A percentile compares a stretch with the other conserved stretches of the same genome.
These are phyloP conservation scores for Tokudaia muenninki DNA, from an alignment of 2,797 vertebrate genomes.

Conservation along the genomic window DNA sequence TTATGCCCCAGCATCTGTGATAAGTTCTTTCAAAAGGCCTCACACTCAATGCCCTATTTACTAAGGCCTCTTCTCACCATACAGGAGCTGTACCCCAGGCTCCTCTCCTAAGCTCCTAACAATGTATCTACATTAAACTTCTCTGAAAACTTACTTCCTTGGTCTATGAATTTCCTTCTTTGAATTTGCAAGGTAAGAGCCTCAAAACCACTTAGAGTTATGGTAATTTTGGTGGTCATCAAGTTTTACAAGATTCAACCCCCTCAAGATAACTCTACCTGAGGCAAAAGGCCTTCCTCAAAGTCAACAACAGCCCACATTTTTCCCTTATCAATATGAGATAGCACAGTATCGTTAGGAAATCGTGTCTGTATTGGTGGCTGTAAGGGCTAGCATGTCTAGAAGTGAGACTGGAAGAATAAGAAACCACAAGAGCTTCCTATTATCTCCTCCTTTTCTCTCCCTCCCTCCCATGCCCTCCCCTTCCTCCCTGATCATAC, in stretches of 20 bases:
- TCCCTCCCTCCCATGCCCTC: not conserved
- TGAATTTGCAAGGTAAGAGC: not conserved
- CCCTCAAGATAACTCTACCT: not conserved
- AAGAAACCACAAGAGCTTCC: not conserved
- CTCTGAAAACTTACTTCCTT: not conserved
- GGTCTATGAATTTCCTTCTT: not conserved
- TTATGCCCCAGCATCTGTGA: not conserved
- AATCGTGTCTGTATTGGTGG: not conserved
- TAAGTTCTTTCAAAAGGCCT: not conserved
- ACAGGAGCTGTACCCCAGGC: not conserved
- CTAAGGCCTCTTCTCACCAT: not conserved
- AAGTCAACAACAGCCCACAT: not conserved
- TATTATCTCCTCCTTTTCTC: not conserved
- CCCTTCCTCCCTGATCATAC: not conserved
- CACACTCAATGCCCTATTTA: not conserved
- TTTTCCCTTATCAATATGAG: not conserved
- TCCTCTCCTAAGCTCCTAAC: not conserved
- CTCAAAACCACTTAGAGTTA: not conserved
- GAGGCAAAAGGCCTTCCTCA: not conserved
- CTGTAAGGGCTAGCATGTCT: fast-evolving
- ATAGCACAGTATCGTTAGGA: not conserved
- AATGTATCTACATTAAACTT: not conserved
- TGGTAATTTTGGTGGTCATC: not conserved
- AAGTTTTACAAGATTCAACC: not conserved
- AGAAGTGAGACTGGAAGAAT: not conserved